Percentiles rank a stretch among this genome's conserved stretches.
phyloP scores from a whole-genome alignment of 2,113 vertebrate species.

The Podarcis raffonei region DNA sequence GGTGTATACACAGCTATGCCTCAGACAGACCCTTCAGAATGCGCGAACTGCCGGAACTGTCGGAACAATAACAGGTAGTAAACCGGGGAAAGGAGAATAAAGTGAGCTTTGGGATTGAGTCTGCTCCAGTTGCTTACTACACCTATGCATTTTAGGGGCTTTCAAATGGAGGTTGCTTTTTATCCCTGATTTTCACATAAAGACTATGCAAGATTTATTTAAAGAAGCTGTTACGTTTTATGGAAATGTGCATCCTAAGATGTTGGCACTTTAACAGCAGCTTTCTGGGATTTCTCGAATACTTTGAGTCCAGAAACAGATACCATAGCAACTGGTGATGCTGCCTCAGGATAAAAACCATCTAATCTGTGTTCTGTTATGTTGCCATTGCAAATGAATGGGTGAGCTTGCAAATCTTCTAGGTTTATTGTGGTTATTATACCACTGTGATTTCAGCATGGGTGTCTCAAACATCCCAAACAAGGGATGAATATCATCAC shows the following conservation, averaged over 20 bases:
- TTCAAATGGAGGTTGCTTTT: background rate
- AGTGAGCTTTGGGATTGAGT: background rate
- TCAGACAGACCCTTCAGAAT: constrained; percentile 84
- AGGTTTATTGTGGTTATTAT: background rate
- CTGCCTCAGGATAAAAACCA: background rate
- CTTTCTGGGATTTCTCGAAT: background rate
- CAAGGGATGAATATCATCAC: too few species aligned
- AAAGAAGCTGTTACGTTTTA: background rate
- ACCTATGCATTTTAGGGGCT: background rate
- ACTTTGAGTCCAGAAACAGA: background rate
- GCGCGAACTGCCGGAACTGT: constrained; percentile 91
- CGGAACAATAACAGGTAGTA: constrained; percentile 93
- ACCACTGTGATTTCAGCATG: background rate
- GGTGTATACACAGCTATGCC: constrained; percentile 83
- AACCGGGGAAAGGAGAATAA: too few species aligned
- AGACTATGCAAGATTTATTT: background rate
- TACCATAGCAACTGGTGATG: background rate
- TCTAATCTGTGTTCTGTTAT: background rate
- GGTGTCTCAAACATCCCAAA: background rate
- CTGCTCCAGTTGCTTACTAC: background rate
- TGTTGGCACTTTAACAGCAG: background rate
- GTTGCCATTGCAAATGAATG: background rate
- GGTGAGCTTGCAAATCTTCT: background rate
- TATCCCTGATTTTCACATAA: background rate
- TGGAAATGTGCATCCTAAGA: background rate